Base-by-base conservation (phyloP, 2,888 invertebrate species). In the Petrolisthes manimaculis region DNA sequence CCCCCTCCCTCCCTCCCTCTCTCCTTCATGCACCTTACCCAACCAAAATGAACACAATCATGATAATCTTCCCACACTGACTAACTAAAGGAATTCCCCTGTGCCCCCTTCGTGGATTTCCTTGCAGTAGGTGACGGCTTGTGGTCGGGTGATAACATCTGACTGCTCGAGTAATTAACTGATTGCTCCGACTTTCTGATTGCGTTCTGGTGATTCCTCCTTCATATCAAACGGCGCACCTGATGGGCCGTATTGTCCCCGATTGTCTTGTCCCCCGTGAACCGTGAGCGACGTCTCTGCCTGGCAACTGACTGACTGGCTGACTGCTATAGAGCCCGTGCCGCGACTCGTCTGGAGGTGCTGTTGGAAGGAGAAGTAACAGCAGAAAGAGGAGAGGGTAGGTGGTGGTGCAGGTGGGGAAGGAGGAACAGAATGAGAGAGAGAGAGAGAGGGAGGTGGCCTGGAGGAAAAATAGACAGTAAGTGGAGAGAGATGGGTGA, bases 191-290 rank as follows among this genome's bases (percentile, higher is more conserved):
- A 61, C 61, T 61, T 61, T 61, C 61, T 61, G 61, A 61, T 61
- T 61, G 61, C 61, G 61, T 61, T 14, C n/a, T n/a, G n/a, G n/a
- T 61, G 61, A 14, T 61, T 6, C 8, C 14, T 9, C 61, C 61
- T 61, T 61, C 61, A 61, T 61, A 61, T 61, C 61, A 61, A 6
- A 61, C 61, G 61, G 61, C 8, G 61, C 61, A 61, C 61, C 61
- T 61, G 61, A 61, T 61, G 8, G 61, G 61, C 61, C 61, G 61
- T 14, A 61, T 61, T 61, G 61, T 61, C n/a, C 61, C 61, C 14
- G 61, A 61, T 61, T 61, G 61, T 61, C 61, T 61, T 61, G 61
- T 61, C 61, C 61, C 61, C 61, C 61, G 61, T 61, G 61, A 61
- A 61, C 61, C 61, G 61, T 61, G 61, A 61, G 14, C 61, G 61